These are phyloP conservation scores for Acronicta aceris DNA, from an alignment of 2,888 invertebrate species.

Conservation along the genomic window DNA sequence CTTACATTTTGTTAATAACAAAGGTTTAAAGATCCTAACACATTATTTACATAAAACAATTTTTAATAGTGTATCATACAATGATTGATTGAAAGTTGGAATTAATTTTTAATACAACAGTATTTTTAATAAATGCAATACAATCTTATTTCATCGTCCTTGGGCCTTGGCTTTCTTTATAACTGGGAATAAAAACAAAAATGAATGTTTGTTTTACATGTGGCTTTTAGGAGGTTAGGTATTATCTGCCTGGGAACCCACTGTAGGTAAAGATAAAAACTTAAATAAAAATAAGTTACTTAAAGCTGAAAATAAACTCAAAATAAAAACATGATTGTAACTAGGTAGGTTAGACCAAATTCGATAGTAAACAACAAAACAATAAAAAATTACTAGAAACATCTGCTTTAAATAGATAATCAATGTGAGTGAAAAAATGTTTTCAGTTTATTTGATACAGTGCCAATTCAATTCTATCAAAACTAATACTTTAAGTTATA, in stretches of 20 bases:
- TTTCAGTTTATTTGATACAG: conserved; percentile 13
- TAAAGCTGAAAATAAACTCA: conserved; percentile 6
- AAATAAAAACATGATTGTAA: conserved; percentile 6
- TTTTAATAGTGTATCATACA: too few species aligned
- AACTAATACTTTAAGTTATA: conserved; percentile 1
- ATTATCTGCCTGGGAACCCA: neutral
- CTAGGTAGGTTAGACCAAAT: neutral
- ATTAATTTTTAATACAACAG: too few species aligned
- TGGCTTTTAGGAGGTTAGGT: conserved; percentile 10
- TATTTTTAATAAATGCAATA: too few species aligned
- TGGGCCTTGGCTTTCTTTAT: neutral
- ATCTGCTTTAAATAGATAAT: neutral
- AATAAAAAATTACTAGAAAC: conserved; percentile 1
- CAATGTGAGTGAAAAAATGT: conserved; percentile 1
- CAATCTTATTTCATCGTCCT: too few species aligned
- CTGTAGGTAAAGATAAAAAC: conserved; percentile 9
- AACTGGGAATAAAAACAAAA: conserved; percentile 4
- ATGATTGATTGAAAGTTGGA: too few species aligned
- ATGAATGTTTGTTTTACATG: too few species aligned
- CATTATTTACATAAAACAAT: neutral
- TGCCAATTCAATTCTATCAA: conserved; percentile 17
- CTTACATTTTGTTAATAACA: neutral
- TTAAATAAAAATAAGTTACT: conserved; percentile 1
- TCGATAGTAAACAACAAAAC: conserved; percentile 14
- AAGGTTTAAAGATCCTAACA: neutral